Conservation (phyloP, 2,888 invertebrate genomes). For the Ceratothoa steindachneri region DNA sequence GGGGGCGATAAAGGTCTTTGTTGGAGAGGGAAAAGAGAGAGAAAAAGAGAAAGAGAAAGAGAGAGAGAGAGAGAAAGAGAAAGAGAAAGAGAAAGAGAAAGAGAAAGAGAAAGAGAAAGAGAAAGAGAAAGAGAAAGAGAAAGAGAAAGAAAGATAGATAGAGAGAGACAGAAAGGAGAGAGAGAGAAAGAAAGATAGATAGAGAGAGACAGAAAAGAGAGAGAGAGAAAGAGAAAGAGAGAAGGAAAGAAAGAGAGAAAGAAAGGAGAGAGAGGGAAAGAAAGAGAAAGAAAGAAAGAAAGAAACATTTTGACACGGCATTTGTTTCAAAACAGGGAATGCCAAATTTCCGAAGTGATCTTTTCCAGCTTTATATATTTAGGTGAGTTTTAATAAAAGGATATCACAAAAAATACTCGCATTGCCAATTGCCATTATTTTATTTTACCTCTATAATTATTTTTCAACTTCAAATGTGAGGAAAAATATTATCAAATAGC, state of each 20-base stretch:
- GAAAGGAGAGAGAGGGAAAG: neutral
- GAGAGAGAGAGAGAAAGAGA: neutral
- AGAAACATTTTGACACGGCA: neutral
- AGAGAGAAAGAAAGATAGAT: too few species aligned
- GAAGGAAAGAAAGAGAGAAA: neutral
- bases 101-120: neutral
- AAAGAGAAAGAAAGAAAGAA: neutral
- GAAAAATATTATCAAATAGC: too few species aligned
- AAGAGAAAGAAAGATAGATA: neutral
- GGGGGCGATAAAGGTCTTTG: neutral
- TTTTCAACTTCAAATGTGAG: too few species aligned
- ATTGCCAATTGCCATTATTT: too few species aligned
- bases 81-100: neutral
- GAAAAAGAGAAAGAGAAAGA: slow-evolving; percentile 32
- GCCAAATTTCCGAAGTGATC: too few species aligned
- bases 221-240: neutral
- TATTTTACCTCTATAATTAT: too few species aligned
- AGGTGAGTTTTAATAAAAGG: too few species aligned
- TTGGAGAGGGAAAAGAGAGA: neutral
- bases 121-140: neutral
- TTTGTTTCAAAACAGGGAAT: too few species aligned
- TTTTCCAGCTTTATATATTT: too few species aligned
- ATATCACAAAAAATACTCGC: too few species aligned
- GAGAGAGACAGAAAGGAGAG: too few species aligned
- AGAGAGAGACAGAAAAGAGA: too few species aligned